Base-by-base conservation (phyloP, 30 jellyfish, hydroid and myxozoan species). In the Calvadosia cruxmelitensis region DNA sequence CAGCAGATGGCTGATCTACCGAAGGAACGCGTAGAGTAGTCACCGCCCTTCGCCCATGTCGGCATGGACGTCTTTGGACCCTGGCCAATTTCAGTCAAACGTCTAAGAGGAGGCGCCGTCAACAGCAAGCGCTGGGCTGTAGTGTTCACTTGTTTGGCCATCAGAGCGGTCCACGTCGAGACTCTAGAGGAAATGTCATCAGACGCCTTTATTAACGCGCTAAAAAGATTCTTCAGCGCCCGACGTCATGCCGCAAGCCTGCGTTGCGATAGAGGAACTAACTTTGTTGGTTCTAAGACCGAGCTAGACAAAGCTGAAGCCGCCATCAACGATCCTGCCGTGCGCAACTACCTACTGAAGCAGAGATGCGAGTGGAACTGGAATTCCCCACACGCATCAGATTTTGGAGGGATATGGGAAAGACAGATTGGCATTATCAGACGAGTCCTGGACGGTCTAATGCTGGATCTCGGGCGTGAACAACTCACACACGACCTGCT, bases 1-100 rank as follows among this genome's bases (percentile, higher is more conserved):
- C 91, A 69, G 50, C 51, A 49, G 71, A 78, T 78, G 91, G 71
- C 78, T 31, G 91, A 78, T 53, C 53, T 78, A 34, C 89, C 89
- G 10, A 70, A 48, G 30, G 89, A 77, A 20, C 67, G 85, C 29
- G 34, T 31, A 73, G 49, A 67, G 25, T 72, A 71, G 10, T 75
- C 83, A 15, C 81, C 81, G 3, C 86, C 86, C 28, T 75, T 64
- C 70, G 49, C 81, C 15, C 32, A 70, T 66, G 72, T 66, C 27
- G 81, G 86, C 16, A 49, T 67, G 30, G 36, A 65, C 33, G 36
- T 57, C n/a, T n/a, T 77, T n/a, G 84, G 57, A 42, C 57, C 57
- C 10, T 42, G 57, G 57, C 10, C 10, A 42, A 20, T 42, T 5
- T 10, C 20, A 5, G 20, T 20, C 20, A 42, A 10, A 42, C 10